Percentiles rank a stretch among this genome's conserved stretches.
phyloP scores from a whole-genome alignment of 1,140 invertebrate species.

The Rhynchophorus ferrugineus region DNA sequence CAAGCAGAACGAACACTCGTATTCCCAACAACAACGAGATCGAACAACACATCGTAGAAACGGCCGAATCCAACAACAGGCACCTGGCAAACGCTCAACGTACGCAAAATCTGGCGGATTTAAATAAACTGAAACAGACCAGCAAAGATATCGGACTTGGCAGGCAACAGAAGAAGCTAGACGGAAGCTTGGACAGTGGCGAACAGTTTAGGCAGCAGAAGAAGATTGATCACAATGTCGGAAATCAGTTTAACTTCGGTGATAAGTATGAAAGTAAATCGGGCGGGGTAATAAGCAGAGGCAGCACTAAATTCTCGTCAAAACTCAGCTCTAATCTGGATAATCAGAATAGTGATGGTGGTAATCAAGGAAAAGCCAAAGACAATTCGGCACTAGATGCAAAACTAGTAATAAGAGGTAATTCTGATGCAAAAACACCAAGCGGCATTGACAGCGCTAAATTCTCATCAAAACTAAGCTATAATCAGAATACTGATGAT shows the following conservation, averaged over 20 bases:
- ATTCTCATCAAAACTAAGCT: too few species aligned
- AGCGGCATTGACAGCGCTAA: too few species aligned
- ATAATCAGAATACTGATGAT: too few species aligned
- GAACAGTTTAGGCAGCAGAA: conserved; percentile 4
- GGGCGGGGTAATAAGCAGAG: not conserved
- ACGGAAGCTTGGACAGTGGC: conserved; percentile 6
- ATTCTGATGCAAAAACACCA: too few species aligned
- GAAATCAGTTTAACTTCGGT: conserved; percentile 1
- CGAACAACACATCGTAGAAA: conserved; percentile 17
- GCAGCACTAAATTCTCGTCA: not conserved
- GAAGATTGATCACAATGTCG: conserved; percentile 2
- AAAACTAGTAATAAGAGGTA: too few species aligned
- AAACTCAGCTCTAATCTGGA: too few species aligned
- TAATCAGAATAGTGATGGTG: too few species aligned
- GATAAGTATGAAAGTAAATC: not conserved
- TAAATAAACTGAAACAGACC: conserved; percentile 4
- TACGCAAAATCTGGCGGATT: not conserved
- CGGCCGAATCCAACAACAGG: conserved; percentile 18
- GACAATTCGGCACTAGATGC: too few species aligned
- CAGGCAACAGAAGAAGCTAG: conserved; percentile 10
- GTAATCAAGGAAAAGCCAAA: too few species aligned
- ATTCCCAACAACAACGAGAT: conserved; percentile 16
- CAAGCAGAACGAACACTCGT: not conserved
- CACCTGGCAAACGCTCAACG: conserved; percentile 19
- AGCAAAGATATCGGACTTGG: conserved; percentile 23